These are phyloP conservation scores for Scolopax bukidnonensis DNA, from an alignment of 2,797 vertebrate species.

Conservation along the genomic window DNA sequence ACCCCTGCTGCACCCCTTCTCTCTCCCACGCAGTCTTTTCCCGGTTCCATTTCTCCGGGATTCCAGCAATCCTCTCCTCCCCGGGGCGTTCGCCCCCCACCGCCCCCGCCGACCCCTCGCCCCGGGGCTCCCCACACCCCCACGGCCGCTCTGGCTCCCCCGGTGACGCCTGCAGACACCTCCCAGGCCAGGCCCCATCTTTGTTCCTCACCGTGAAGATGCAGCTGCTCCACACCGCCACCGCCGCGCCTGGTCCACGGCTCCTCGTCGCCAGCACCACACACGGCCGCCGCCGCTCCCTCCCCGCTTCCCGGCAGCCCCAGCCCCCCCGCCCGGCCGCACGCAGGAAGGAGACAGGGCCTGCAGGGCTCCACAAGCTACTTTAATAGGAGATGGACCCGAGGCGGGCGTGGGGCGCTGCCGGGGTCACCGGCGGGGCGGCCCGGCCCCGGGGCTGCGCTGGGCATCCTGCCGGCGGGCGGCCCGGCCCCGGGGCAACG, in stretches of 20 bases:
- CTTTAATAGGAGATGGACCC: constrained; percentile 25
- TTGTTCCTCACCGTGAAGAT: not conserved
- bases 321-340: not conserved
- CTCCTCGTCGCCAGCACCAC: not conserved
- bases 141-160: rapidly evolving
- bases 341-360: not conserved
- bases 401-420: not conserved
- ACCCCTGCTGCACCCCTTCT: rapidly evolving
- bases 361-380: constrained; percentile 23
- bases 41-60: too few relatives aligned
- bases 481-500: not conserved
- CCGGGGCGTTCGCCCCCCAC: rapidly evolving
- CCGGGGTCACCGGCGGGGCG: not conserved
- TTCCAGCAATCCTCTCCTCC: not conserved
- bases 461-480: constrained; percentile 1
- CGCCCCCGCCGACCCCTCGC: too few relatives aligned
- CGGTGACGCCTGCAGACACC: rapidly evolving
- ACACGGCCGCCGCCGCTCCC: not conserved
- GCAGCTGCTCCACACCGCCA: not conserved
- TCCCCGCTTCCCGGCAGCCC: not conserved
- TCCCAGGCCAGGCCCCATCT: not conserved
- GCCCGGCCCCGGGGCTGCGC: not conserved
- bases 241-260: not conserved
- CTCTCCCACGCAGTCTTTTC: not conserved
- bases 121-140: rapidly evolving